Conservation (phyloP, 1,140 invertebrate species). For the Adoxophyes honmai region DNA sequence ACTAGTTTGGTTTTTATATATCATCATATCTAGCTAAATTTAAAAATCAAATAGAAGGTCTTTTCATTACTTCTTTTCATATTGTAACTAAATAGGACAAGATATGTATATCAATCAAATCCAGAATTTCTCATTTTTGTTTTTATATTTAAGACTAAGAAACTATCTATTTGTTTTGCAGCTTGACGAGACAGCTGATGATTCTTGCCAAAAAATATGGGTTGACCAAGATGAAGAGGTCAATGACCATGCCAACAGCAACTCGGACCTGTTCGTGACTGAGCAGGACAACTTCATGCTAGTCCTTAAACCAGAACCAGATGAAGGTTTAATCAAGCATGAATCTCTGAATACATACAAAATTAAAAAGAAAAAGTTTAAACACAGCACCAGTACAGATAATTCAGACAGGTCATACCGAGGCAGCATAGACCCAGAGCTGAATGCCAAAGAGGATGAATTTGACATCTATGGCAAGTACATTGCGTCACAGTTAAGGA, state of each 20-base stretch:
- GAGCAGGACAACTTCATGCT: slow-evolving; percentile 30
- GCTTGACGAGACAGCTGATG: slow-evolving; percentile 16
- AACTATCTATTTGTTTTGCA: slow-evolving; percentile 6
- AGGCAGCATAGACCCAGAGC: slow-evolving; percentile 27
- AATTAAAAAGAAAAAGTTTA: slow-evolving; percentile 37
- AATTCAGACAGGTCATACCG: slow-evolving; percentile 28
- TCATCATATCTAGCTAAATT: no score
- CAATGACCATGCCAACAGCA: slow-evolving; percentile 21
- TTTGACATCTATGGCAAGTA: slow-evolving; percentile 67
- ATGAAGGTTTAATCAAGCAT: slow-evolving; percentile 16
- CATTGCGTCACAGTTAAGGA: slow-evolving; percentile 53
- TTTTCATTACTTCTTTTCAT: no score
- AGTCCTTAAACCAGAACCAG: slow-evolving; percentile 35
- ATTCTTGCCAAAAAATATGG: slow-evolving; percentile 34
- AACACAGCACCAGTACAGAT: slow-evolving; percentile 26
- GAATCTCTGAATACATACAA: slow-evolving; percentile 15
- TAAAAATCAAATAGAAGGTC: no score
- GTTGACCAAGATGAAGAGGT: slow-evolving; percentile 21
- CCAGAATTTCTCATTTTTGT: no score
- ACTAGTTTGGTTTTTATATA: no score
- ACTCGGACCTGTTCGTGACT: slow-evolving; percentile 27
- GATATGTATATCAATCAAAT: no score
- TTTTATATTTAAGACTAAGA: no score
- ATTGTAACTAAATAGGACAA: no score
- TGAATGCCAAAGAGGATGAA: slow-evolving; percentile 46